phyloP scores from a whole-genome alignment of 1,140 invertebrate genomes.

The Conopomorpha cramerella region DNA sequence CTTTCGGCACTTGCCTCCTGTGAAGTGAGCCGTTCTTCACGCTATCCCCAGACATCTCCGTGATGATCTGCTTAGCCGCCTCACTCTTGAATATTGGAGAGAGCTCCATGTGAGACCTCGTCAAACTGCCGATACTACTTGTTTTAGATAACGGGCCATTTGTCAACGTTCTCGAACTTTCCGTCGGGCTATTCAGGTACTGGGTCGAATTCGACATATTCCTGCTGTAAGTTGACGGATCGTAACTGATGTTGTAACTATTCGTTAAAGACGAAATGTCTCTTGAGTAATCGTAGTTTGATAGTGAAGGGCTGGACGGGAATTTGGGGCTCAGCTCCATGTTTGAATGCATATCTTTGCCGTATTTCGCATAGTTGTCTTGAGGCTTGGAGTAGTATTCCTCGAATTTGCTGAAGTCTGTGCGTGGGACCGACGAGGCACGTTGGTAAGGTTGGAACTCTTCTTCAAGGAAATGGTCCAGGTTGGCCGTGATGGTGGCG shows the following conservation, averaged over 20 bases:
- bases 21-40: conserved; percentile 54
- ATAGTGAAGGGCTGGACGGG: conserved; percentile 46
- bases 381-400: conserved; percentile 31
- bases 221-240: conserved; percentile 31
- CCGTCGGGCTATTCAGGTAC: conserved; percentile 44
- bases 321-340: conserved; percentile 48
- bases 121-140: conserved; percentile 41
- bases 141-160: conserved; percentile 49
- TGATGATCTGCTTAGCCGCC: conserved; percentile 81
- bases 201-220: conserved; percentile 37
- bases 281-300: conserved; percentile 43
- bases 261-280: conserved; percentile 41
- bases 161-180: conserved; percentile 43
- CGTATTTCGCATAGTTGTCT: conserved; percentile 18
- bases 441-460: conserved; percentile 33
- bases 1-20: conserved; percentile 71
- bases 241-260: conserved; percentile 43
- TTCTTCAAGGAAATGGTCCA: conserved; percentile 64
- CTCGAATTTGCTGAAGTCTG: conserved; percentile 36
- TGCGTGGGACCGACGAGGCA: conserved; percentile 39
- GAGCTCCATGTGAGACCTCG: conserved; percentile 42
- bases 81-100: conserved; percentile 82
- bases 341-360: conserved; percentile 20
- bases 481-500: conserved; percentile 35
- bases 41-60: conserved; percentile 73